These are phyloP conservation scores for Oreochromis grahami DNA, from an alignment of 2,797 vertebrate genomes.

Conservation along the genomic window DNA sequence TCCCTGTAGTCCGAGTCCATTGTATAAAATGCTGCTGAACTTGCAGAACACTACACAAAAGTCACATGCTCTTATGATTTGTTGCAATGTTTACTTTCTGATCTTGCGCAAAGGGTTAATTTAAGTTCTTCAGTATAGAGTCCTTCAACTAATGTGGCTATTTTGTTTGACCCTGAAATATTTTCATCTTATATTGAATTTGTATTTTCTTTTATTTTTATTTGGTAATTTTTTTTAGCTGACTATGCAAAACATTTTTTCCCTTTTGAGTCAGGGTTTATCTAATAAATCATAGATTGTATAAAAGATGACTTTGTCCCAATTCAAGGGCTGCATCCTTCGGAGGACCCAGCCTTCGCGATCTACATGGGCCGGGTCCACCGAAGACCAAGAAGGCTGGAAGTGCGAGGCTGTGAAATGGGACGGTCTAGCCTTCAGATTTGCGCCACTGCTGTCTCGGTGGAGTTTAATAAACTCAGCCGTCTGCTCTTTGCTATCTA, in stretches of 20 bases:
- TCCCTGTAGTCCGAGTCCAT: constrained; percentile 10
- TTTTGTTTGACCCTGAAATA: neutral
- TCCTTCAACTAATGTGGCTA: neutral
- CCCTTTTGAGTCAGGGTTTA: neutral
- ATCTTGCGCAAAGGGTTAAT: neutral
- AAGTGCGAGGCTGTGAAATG: neutral
- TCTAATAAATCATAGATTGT: neutral
- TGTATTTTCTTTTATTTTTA: neutral
- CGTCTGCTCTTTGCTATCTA: too few relatives aligned
- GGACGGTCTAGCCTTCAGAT: too few relatives aligned
- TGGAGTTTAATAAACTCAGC: too few relatives aligned
- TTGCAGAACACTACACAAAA: constrained; percentile 9
- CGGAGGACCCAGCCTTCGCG: neutral
- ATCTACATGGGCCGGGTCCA: fast-evolving
- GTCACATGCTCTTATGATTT: neutral
- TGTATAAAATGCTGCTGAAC: constrained; percentile 56
- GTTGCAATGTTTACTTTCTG: neutral
- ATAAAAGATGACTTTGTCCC: fast-evolving
- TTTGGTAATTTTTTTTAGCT: neutral
- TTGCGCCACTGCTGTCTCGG: too few relatives aligned
- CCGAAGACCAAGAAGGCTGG: fast-evolving
- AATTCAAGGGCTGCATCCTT: neutral
- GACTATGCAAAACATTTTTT: neutral
- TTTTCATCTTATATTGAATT: neutral
- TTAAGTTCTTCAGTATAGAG: neutral